A percentile compares a stretch with the other conserved stretches of the same genome.
Conservation (phyloP, 2,113 vertebrate genomes). For the Phainopepla nitens region DNA sequence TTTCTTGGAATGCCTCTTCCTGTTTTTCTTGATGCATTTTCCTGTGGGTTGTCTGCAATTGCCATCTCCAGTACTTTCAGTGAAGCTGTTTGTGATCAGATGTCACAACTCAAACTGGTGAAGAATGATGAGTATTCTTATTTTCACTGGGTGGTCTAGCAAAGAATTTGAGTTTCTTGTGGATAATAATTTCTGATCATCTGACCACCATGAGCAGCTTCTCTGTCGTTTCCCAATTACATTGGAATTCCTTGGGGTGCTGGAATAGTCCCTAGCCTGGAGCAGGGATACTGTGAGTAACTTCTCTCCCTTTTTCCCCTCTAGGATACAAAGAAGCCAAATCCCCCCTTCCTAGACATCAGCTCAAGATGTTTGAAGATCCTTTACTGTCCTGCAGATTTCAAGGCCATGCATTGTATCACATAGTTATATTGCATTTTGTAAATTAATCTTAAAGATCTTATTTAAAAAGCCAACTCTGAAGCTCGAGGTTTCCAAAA, state of each 20-base stretch:
- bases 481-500: constrained; percentile 64
- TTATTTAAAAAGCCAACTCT: constrained; percentile 60
- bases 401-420: constrained; percentile 49
- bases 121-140: background rate
- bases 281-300: background rate
- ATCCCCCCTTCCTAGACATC: constrained; percentile 59
- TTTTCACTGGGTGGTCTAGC: background rate
- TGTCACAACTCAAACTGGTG: background rate
- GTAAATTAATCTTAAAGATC: constrained; percentile 64
- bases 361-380: constrained; percentile 66
- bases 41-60: background rate
- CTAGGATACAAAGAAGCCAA: constrained; percentile 74
- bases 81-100: background rate
- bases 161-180: background rate
- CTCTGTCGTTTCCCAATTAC: background rate
- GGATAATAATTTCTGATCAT: background rate
- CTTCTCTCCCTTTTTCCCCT: background rate
- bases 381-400: constrained; percentile 63
- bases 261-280: background rate
- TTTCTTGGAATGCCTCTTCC: background rate
- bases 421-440: constrained; percentile 70
- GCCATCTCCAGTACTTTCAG: background rate
- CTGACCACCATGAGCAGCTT: background rate
- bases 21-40: background rate
- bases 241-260: background rate